Conservation (phyloP, 2,888 invertebrate species). For the Laspeyria flexula region DNA sequence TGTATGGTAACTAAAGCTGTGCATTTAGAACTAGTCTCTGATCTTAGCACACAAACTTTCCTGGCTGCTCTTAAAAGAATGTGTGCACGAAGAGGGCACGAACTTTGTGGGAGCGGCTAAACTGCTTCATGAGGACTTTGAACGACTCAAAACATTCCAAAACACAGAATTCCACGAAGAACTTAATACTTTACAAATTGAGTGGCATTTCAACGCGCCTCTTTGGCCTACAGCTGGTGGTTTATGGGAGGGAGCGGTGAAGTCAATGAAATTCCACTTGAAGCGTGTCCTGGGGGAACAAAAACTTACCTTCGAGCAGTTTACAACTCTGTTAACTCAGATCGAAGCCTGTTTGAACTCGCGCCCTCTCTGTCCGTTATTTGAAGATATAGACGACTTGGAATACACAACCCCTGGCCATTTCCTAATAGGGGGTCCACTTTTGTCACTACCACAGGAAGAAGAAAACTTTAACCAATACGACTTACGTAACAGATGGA, state of each 20-base stretch:
- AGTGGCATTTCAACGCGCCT: neutral
- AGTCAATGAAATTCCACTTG: neutral
- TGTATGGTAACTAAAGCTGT: constrained; percentile 17
- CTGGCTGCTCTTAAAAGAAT: constrained; percentile 15
- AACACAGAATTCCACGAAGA: too few species aligned
- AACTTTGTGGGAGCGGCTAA: too few species aligned
- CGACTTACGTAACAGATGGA: neutral
- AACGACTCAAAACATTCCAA: too few species aligned
- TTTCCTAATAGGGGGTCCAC: neutral
- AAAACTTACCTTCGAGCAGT: neutral
- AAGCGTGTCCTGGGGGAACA: neutral
- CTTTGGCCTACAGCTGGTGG: neutral
- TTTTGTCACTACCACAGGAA: neutral
- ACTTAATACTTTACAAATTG: too few species aligned
- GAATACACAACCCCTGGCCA: neutral
- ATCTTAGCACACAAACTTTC: constrained; percentile 11
- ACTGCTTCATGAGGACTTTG: too few species aligned
- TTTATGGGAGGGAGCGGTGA: neutral
- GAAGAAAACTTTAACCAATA: neutral
- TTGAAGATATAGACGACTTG: neutral
- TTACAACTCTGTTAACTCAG: neutral
- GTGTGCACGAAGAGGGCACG: constrained; percentile 5
- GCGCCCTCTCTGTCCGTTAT: neutral
- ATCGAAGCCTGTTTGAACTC: too few species aligned
- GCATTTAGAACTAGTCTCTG: constrained; percentile 11